Percentiles rank a stretch among this genome's conserved stretches.
Evolutionary conservation across 2,113 vertebrate genomes (phyloP).

Genomic region (Pseudolaguvia tuberculata): DNA sequence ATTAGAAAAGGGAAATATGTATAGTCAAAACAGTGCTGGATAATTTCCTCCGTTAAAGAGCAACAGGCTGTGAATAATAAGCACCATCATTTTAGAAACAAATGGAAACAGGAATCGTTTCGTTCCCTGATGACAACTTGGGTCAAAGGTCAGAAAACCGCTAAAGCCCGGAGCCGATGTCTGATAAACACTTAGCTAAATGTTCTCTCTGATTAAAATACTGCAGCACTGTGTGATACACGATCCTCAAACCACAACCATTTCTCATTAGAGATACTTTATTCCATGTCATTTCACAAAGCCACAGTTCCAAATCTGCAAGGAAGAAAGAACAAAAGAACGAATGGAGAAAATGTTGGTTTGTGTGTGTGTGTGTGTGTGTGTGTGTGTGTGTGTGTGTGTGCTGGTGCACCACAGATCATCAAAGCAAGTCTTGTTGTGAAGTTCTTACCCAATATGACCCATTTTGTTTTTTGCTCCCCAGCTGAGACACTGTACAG

Average conservation of each 20-base stretch:
- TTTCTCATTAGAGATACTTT: conserved; percentile 40
- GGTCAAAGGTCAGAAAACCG: conserved; percentile 35
- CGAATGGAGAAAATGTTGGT: not conserved
- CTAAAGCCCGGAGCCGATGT: conserved; percentile 27
- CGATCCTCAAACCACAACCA: conserved; percentile 32
- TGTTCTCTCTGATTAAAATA: conserved; percentile 38
- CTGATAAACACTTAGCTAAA: conserved; percentile 35
- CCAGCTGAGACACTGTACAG: conserved; percentile 59
- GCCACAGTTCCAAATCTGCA: conserved; percentile 3
- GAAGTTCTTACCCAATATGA: conserved; percentile 56
- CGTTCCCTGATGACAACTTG: conserved; percentile 19
- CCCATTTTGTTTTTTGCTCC: conserved; percentile 53
- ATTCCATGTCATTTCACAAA: conserved; percentile 23
- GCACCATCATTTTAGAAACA: conserved; percentile 30
- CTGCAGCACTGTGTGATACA: conserved; percentile 12
- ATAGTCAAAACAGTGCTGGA: conserved; percentile 44
- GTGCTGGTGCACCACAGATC: conserved; percentile 23
- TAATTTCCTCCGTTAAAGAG: conserved; percentile 46
- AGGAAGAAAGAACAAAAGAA: conserved; percentile 22
- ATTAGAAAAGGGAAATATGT: conserved; percentile 40
- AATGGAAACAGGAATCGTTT: conserved; percentile 46
- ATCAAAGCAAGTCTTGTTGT: conserved; percentile 31
- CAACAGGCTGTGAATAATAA: conserved; percentile 47
- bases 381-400: conserved; percentile 17
- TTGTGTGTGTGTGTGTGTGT: not conserved